Evolutionary conservation across 2,888 invertebrate species (phyloP), one percentile per base, ranked within the genome.

Genomic region (Apoda limacodes): DNA sequence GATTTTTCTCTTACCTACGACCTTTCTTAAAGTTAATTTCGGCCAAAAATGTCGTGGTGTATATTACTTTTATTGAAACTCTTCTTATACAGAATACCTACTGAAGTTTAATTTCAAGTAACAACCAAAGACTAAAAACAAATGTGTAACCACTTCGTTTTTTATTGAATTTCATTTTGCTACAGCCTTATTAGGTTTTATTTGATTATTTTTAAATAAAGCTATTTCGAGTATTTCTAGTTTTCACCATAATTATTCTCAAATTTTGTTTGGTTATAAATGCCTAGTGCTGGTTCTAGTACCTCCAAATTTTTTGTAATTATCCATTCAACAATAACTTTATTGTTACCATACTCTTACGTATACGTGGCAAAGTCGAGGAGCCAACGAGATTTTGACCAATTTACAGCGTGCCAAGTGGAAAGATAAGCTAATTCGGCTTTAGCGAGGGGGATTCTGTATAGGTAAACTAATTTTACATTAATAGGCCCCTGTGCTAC

Each of bases 371-470:
- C 53, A 58, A 60, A 72, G 63, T 71, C 64, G 58, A 65, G 71
- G 57, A 72, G 66, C 61, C 62, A 70, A 58, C 58, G 68, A 75
- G 78, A 78, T 80, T 78, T 76, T 80, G 80, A 80, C 80, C 80
- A 80, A 80, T 75, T 76, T 80, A 78, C 69, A 64, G 67, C 66
- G 80, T 78, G 80, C 80, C 75, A 76, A 74, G 67, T 71, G 70
- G 67, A 76, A 78, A 80, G 80, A 80, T 80, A 80, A 76, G 78
- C 72, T 72, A 75, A 78, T 75, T 62, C 67, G 54, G 55, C 55
- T 65, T 52, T 60, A 51, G 45, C 43, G 43, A 50, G 57, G 67
- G 55, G 60, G 59, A 48, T 46, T 59, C 47, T 63, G 63, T 72
- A 71, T 72, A 61, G 64, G 70, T 63, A 67, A 75, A 71, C 76